A percentile compares a stretch with the other conserved stretches of the same genome.
These are phyloP conservation scores for Hycleus cichorii DNA, from an alignment of 1,140 invertebrate species.

Conservation along the genomic window DNA sequence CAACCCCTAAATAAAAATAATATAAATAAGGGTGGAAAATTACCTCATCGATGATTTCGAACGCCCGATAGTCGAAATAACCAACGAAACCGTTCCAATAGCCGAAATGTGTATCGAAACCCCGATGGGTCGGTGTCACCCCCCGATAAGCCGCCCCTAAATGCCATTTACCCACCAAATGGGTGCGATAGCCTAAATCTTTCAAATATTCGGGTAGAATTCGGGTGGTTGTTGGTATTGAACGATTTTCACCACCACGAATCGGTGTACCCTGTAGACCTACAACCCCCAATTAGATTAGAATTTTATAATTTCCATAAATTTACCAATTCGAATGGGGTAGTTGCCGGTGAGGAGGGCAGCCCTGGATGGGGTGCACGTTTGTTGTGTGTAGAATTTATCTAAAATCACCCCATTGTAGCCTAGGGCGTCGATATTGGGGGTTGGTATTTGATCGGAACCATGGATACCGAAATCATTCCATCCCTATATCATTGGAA, in stretches of 20 bases:
- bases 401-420: constrained; percentile 68
- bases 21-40: background rate
- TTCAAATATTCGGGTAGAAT: constrained; percentile 67
- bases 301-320: background rate
- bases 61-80: constrained; percentile 45
- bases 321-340: constrained; percentile 67
- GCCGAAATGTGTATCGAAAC: constrained; percentile 58
- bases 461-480: constrained; percentile 87
- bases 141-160: constrained; percentile 45
- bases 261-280: constrained; percentile 59
- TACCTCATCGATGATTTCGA: background rate
- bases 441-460: constrained; percentile 72
- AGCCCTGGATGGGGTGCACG: constrained; percentile 71
- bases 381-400: constrained; percentile 62
- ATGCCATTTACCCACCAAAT: constrained; percentile 91
- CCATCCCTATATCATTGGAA: constrained; percentile 59
- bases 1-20: constrained; percentile 3
- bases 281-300: constrained; percentile 22
- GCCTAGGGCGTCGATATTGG: constrained; percentile 76
- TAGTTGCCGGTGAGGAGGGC: constrained; percentile 75
- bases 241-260: constrained; percentile 45
- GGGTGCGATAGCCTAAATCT: constrained; percentile 68
- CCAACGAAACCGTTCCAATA: constrained; percentile 55
- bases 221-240: constrained; percentile 49
- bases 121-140: constrained; percentile 49